These are phyloP conservation scores for Pelodytes ibericus DNA, from an alignment of 2,797 vertebrate species.

Conservation along the genomic window DNA sequence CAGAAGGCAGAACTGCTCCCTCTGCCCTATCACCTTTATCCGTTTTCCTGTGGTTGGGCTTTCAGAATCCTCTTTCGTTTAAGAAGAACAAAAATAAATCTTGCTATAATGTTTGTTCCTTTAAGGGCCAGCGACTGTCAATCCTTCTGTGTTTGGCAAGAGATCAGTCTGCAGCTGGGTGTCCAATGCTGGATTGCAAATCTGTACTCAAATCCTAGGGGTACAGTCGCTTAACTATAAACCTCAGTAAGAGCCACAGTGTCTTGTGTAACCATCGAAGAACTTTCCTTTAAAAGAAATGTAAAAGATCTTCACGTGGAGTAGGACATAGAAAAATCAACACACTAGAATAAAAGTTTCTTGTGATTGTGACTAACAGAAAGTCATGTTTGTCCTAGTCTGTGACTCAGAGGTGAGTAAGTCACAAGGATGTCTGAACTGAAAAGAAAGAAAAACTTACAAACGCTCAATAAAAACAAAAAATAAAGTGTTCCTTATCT, in stretches of 20 bases:
- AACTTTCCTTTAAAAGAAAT: constrained; percentile 6
- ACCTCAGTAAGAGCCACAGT: not conserved
- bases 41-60: not conserved
- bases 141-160: not conserved
- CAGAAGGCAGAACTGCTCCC: not conserved
- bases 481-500: constrained; percentile 2
- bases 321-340: constrained; percentile 3
- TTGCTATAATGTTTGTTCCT: not conserved
- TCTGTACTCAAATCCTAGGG: not conserved
- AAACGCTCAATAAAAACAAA: not conserved
- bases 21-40: not conserved
- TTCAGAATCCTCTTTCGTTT: too few species aligned
- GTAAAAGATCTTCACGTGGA: constrained; percentile 21
- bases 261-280: constrained; percentile 1
- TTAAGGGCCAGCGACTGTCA: not conserved
- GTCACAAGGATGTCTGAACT: constrained; percentile 32
- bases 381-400: constrained; percentile 21
- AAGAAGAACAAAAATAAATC: not conserved
- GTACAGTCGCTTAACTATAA: not conserved
- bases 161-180: not conserved
- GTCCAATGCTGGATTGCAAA: not conserved
- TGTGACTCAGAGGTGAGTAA: constrained; percentile 51
- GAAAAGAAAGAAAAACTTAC: not conserved
- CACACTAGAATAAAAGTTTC: constrained; percentile 26
- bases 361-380: constrained; percentile 50